Base-by-base conservation (phyloP, 2,888 invertebrate species). In the Sceliomorpha sp. region DNA sequence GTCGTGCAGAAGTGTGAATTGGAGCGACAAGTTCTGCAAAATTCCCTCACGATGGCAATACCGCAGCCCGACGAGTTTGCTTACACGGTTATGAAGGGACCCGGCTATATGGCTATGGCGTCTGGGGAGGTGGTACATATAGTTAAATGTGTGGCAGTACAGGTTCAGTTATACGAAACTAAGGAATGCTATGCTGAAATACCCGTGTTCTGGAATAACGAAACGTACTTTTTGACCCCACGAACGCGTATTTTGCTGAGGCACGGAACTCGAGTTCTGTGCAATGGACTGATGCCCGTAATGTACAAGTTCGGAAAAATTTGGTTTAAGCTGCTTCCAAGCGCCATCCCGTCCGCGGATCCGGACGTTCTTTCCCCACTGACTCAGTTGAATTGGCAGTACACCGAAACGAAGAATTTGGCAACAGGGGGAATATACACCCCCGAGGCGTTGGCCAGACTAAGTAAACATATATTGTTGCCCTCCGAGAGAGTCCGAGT, bases 91-190 rank as follows among this genome's bases (percentile, higher is more conserved):
- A 79, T 77, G 64, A 72, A 78, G 4, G 39, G 63, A 47, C 73
- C 75, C 0, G 82, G 80, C 1, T 75, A 76, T 17, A 73, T 78
- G 26, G 80, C 78, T 0, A 20, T 70, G 1, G 62, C 73, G 0
- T 56, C 58, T 9, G 83, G 80, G 8, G 80, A 80, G 60, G 80
- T 75, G 0, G 50, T 80, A 0, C 78, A 81, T 27, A 66, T 84
- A 0, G 40, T 82, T 1, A 66, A 77, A 34, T 82, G 82, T 29
- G 55, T 73, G 0, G 70, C 75, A 1, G 56, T 70, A 1, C 40
- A 68, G 7, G 76, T 72, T 1, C 48, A 36, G 0, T 10, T 78
- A 0, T 27, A 73, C 1, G 26, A 69, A n/a, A 66, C 69, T 0
- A 39, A 70, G 0, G 59, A 47, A 7, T 81, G 80, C 26, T 79